A percentile compares a stretch with the other conserved stretches of the same genome.
These are phyloP conservation scores for Hippoglossus stenolepis DNA, from an alignment of 2,113 vertebrate species.

Conservation along the genomic window DNA sequence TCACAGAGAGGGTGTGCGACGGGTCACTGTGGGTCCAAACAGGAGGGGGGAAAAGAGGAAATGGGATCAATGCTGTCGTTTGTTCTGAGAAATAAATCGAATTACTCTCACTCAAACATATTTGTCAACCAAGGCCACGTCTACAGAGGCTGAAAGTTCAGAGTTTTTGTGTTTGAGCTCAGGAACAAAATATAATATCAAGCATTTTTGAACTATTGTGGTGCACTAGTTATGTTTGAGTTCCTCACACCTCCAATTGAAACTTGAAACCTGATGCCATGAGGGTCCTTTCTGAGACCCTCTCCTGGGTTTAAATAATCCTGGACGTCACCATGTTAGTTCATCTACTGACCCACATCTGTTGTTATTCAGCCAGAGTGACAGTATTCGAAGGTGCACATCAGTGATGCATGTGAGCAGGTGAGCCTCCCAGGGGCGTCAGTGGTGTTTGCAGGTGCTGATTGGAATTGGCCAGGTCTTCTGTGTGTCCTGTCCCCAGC, in stretches of 20 bases:
- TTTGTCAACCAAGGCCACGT: neutral
- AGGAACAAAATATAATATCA: neutral
- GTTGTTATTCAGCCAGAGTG: neutral
- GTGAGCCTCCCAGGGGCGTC: constrained; percentile 16
- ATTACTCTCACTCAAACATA: neutral
- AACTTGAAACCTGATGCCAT: too few species aligned
- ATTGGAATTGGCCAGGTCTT: constrained; percentile 67
- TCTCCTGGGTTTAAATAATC: neutral
- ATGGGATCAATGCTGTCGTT: neutral
- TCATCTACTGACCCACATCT: neutral
- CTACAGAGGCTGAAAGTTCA: neutral
- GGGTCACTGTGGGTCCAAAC: neutral
- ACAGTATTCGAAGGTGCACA: neutral
- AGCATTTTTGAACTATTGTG: neutral
- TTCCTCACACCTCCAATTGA: neutral
- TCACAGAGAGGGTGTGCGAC: constrained; percentile 16
- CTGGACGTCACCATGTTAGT: neutral
- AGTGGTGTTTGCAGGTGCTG: constrained; percentile 77
- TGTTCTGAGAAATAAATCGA: neutral
- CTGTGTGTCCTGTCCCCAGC: constrained; percentile 26
- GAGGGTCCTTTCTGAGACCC: neutral
- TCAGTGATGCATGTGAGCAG: neutral
- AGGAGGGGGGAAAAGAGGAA: constrained; percentile 11
- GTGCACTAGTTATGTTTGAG: neutral
- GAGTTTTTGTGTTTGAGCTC: neutral